Evolutionary conservation across 2,113 vertebrate species (phyloP), one percentile per base, ranked within the genome.

Genomic region (Pterocles burchelli): DNA sequence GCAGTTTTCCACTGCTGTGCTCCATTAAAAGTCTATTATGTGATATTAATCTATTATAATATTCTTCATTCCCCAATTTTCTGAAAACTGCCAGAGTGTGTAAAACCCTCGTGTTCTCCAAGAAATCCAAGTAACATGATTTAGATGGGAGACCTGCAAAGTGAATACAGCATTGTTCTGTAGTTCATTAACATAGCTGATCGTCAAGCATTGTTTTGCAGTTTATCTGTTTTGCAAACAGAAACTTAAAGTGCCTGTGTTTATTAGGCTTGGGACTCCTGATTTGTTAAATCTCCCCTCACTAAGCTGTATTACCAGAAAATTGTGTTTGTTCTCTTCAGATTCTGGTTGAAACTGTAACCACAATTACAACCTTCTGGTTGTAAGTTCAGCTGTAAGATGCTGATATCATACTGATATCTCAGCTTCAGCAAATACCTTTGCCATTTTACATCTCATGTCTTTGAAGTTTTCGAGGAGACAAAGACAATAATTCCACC

Each of bases 11-110:
- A 63, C 13, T 2, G 6, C 59, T 59, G 22, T 79, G 43, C 33
- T 85, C 57, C 36, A 89, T 85, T 91, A 77, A 62, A 89, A 93
- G 22, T 63, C 71, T 80, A 70, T 89, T 91, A 77, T 43, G 26
- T 63, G 54, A 48, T 76, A 91, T 58, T 88, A 12, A 91, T 85
- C 66, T 85, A 58, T 85, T 88, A n/a, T 90, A 88, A 77, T 82
- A 90, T 14, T 68, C 43, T 63, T 12, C 9, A n/a, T 85, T 94
- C 67, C 33, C 36, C 46, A 58, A 1, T 84, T 80, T 94, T 58
- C 58, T 76, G 46, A 94, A 83, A 91, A 88, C 17, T 82, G 25
- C 5, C 36, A 70, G 34, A 75, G 19, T 65, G 57, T 66, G 25
- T 48, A 87, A 82, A 90, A 75, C 12, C 2, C 7, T 54, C 58